Evolutionary conservation across 2,797 vertebrate genomes (phyloP).

Genomic region (Pangasius djambal): DNA sequence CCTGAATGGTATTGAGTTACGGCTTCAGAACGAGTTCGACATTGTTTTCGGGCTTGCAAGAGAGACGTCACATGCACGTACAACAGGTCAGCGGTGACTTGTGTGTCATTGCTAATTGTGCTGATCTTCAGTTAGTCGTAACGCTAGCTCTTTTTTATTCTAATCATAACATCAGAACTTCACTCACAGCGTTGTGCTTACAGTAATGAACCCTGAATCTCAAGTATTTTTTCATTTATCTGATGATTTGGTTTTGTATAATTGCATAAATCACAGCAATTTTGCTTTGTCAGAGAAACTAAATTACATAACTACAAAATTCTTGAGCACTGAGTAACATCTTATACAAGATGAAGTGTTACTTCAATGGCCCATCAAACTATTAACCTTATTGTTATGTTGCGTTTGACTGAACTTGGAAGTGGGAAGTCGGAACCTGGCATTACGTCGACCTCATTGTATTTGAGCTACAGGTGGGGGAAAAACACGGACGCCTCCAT

Average conservation of each 20-base stretch:
- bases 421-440: neutral
- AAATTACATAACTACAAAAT: neutral
- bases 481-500: neutral
- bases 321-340: neutral
- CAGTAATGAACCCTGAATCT: neutral
- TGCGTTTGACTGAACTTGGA: neutral
- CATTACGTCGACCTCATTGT: neutral
- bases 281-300: neutral
- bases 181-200: neutral
- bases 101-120: constrained; percentile 2
- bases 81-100: constrained; percentile 12
- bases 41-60: neutral
- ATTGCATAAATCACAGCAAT: neutral
- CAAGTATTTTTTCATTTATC: neutral
- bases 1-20: constrained; percentile 60
- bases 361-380: neutral
- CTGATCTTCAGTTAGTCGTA: neutral
- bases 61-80: neutral
- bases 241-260: neutral
- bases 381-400: neutral
- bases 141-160: neutral
- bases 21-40: constrained; percentile 42
- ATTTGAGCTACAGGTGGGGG: too few relatives aligned
- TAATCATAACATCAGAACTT: neutral
- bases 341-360: neutral